These are phyloP conservation scores for Dryobates pubescens DNA, from an alignment of 2,797 vertebrate species.

Conservation along the genomic window DNA sequence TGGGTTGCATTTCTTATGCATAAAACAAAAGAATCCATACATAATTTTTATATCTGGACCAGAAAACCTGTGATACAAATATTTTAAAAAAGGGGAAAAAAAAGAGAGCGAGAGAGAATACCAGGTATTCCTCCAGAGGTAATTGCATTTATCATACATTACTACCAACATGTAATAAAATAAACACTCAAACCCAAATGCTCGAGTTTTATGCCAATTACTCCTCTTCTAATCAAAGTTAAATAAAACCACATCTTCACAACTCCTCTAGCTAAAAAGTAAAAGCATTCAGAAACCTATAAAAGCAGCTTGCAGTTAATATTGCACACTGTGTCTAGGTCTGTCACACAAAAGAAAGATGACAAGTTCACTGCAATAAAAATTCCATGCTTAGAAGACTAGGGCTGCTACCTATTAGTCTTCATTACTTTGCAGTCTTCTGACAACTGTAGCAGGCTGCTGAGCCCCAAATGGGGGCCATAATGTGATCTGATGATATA, in stretches of 20 bases:
- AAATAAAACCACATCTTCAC: slow-evolving; percentile 72
- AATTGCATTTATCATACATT: slow-evolving; percentile 59
- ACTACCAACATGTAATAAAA: slow-evolving; percentile 55
- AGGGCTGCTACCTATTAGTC: slow-evolving; percentile 88
- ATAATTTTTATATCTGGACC: slow-evolving; percentile 39
- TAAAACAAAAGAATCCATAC: slow-evolving; percentile 27
- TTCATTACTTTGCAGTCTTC: slow-evolving; percentile 91
- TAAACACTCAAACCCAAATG: slow-evolving; percentile 24
- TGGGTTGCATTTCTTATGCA: slow-evolving; percentile 14
- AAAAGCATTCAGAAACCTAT: slow-evolving; percentile 76
- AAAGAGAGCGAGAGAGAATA: neutral
- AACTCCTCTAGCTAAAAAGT: slow-evolving; percentile 78
- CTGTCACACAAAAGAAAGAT: slow-evolving; percentile 88
- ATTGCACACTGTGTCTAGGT: slow-evolving; percentile 82
- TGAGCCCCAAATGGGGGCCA: slow-evolving; percentile 90
- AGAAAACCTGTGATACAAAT: slow-evolving; percentile 37
- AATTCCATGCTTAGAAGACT: slow-evolving; percentile 88
- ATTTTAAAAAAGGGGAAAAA: neutral
- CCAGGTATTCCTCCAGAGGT: slow-evolving; percentile 34
- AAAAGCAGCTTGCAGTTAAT: slow-evolving; percentile 80
- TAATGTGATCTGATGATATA: slow-evolving; percentile 93
- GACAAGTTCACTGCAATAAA: slow-evolving; percentile 89
- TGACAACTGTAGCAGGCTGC: slow-evolving; percentile 90
- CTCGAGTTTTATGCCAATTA: slow-evolving; percentile 65
- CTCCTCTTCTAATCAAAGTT: slow-evolving; percentile 75